Percentiles rank a stretch among this genome's conserved stretches.
These are phyloP conservation scores for Automeris io DNA, from an alignment of 2,888 invertebrate genomes.

Conservation along the genomic window DNA sequence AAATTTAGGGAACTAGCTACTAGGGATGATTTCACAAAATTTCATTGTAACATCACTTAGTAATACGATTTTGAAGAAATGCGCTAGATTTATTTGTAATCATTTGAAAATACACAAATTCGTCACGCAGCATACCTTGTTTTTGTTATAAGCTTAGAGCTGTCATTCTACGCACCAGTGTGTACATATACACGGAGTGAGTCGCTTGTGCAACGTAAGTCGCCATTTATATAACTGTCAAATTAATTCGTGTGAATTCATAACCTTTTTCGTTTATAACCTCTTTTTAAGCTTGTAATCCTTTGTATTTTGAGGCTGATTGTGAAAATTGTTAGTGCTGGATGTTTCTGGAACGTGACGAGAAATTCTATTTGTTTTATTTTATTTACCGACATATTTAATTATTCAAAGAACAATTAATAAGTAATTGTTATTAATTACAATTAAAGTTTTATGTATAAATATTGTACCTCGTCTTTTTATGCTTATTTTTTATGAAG, in stretches of 20 bases:
- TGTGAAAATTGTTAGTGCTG: not conserved
- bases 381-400: not conserved
- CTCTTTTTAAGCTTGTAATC: not conserved
- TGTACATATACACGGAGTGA: not conserved
- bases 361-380: not conserved
- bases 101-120: not conserved
- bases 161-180: not conserved
- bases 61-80: not conserved
- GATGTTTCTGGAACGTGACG: not conserved
- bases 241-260: not conserved
- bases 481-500: too few relatives aligned
- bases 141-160: not conserved
- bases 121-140: conserved; percentile 1
- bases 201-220: not conserved
- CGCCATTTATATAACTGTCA: not conserved
- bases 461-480: too few relatives aligned
- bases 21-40: not conserved
- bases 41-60: not conserved
- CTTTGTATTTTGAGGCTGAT: not conserved
- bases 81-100: not conserved
- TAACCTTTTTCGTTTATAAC: not conserved
- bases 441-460: too few relatives aligned
- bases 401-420: too few relatives aligned
- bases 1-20: too few relatives aligned
- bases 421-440: too few relatives aligned